phyloP scores from a whole-genome alignment of 2,113 vertebrate genomes.

The Carassius auratus region DNA sequence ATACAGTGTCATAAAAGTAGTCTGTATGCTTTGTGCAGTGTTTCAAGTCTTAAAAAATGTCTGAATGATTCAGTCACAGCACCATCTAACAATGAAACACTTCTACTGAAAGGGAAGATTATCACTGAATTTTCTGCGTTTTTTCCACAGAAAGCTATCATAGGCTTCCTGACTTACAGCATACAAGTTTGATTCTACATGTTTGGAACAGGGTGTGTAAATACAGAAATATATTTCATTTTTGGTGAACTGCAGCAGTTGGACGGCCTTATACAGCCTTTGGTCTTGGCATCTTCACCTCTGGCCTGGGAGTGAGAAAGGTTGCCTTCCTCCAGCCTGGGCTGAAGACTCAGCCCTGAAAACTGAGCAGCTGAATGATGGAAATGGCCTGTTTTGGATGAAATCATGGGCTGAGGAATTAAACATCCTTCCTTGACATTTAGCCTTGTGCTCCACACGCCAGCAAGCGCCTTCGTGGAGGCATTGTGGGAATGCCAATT shows the following conservation, averaged over 20 bases:
- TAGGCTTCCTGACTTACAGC: neutral
- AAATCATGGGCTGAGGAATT: constrained; percentile 70
- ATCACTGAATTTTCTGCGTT: neutral
- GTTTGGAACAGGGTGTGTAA: constrained; percentile 7
- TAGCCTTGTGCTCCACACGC: constrained; percentile 66
- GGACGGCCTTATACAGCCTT: constrained; percentile 16
- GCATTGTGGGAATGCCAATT: constrained; percentile 69
- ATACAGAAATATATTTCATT: neutral
- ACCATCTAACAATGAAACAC: neutral
- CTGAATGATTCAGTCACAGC: neutral
- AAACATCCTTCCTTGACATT: constrained; percentile 74
- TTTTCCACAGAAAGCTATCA: no score
- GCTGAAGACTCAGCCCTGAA: constrained; percentile 1
- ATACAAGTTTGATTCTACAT: neutral
- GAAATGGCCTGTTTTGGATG: constrained; percentile 68
- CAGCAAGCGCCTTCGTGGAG: constrained; percentile 60
- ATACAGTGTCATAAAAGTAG: neutral
- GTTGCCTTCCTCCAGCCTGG: neutral
- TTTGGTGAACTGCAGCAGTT: constrained; percentile 16
- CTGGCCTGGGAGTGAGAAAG: neutral
- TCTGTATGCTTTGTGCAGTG: neutral
- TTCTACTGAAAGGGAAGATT: neutral
- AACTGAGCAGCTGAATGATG: constrained; percentile 56
- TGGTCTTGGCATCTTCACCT: constrained; percentile 18
- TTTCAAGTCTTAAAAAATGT: no score